Conservation (phyloP, 1,140 invertebrate species). For the Drosophila repletoides region DNA sequence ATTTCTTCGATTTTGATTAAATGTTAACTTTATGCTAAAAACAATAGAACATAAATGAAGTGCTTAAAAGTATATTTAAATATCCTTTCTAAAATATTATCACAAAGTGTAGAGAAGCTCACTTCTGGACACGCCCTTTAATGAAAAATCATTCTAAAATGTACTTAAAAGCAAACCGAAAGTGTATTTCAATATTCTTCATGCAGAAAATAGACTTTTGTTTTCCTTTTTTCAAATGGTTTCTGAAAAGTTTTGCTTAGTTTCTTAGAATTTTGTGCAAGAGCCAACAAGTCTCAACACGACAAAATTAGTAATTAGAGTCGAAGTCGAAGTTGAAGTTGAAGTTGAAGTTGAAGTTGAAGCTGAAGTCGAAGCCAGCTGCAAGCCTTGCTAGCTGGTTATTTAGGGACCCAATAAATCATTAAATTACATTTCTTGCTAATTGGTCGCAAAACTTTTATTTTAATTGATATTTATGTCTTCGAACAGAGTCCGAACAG, state of each 20-base stretch:
- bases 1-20: no score
- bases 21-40: no score
- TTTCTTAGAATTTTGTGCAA: neutral
- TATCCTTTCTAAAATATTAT: no score
- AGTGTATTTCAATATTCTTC: no score
- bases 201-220: no score
- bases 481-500: neutral
- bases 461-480: slow-evolving; percentile 63
- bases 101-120: no score
- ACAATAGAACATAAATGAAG: no score
- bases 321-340: neutral
- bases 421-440: slow-evolving; percentile 37
- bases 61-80: no score
- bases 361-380: neutral
- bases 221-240: slow-evolving; percentile 4
- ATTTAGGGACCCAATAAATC: slow-evolving; percentile 1
- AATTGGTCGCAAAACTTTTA: slow-evolving; percentile 47
- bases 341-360: neutral
- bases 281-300: slow-evolving; percentile 6
- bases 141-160: no score
- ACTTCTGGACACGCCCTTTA: no score
- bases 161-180: no score
- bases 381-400: neutral
- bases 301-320: neutral
- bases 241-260: slow-evolving; percentile 12